Evolutionary conservation across 2,888 invertebrate species (phyloP).

Genomic region (Drosophila robusta): DNA sequence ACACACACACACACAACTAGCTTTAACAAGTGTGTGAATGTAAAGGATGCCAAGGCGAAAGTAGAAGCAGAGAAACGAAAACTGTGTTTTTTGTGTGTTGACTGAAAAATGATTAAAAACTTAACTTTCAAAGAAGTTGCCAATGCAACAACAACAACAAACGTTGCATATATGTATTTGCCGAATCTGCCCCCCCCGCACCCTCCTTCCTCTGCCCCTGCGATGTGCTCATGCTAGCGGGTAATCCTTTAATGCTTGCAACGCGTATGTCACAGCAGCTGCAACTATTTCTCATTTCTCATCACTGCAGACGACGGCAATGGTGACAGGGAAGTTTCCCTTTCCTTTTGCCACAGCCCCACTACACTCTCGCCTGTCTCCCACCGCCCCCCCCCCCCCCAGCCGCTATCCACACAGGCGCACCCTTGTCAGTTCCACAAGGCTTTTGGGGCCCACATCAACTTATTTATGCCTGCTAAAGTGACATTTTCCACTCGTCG

Average conservation of each 20-base stretch:
- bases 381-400: not conserved
- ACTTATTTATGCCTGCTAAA: slow-evolving; percentile 54
- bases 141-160: slow-evolving; percentile 31
- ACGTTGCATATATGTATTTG: slow-evolving; percentile 1
- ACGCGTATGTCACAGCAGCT: slow-evolving; percentile 73
- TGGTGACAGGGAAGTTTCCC: slow-evolving; percentile 52
- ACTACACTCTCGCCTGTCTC: not conserved
- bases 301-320: slow-evolving; percentile 47
- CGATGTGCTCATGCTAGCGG: slow-evolving; percentile 38
- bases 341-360: not conserved
- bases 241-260: slow-evolving; percentile 72
- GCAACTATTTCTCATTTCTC: slow-evolving; percentile 72
- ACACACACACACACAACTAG: slow-evolving; percentile 9
- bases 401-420: not conserved
- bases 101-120: slow-evolving; percentile 74
- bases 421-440: slow-evolving; percentile 36
- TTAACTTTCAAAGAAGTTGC: slow-evolving; percentile 71
- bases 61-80: slow-evolving; percentile 21
- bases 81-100: slow-evolving; percentile 37
- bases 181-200: not conserved
- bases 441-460: slow-evolving; percentile 40
- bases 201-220: not conserved
- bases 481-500: slow-evolving; percentile 63
- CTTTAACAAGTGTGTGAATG: not conserved
- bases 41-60: slow-evolving; percentile 26